Percentiles rank a stretch among this genome's conserved stretches.
These are phyloP conservation scores for Muntiacus muntjak DNA, from an alignment of 2,113 vertebrate genomes.

Conservation along the genomic window DNA sequence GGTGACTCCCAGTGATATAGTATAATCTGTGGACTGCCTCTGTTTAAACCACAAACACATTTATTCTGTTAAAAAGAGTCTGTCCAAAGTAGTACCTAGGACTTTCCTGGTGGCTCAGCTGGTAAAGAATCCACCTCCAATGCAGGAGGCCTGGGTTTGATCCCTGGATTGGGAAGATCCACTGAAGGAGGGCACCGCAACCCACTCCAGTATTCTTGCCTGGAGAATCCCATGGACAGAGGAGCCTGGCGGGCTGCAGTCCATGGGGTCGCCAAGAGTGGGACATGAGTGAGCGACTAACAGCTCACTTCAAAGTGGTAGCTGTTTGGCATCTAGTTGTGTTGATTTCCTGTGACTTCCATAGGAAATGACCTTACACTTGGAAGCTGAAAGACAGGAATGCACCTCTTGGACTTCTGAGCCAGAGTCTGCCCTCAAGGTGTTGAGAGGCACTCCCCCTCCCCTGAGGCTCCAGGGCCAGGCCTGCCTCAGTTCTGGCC, in stretches of 20 bases:
- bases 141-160: neutral
- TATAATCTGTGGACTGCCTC: neutral
- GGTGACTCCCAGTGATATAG: fast-evolving
- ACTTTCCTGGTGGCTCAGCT: neutral
- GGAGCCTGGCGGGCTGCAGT: neutral
- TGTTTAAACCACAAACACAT: neutral
- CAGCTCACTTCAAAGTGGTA: neutral
- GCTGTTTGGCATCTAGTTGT: neutral
- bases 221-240: neutral
- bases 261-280: neutral
- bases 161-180: neutral
- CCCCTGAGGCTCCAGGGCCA: fast-evolving
- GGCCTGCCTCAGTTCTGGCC: neutral
- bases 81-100: neutral
- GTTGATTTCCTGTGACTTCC: neutral
- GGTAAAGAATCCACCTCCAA: neutral
- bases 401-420: neutral
- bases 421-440: fast-evolving
- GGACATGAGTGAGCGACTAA: fast-evolving
- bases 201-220: neutral
- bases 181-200: neutral
- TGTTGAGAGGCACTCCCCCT: too few species aligned
- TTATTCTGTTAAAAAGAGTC: neutral
- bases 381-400: neutral
- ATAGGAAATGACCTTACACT: too few species aligned